Conservation (phyloP, 2,888 invertebrate species). For the Tetragonula carbonaria region DNA sequence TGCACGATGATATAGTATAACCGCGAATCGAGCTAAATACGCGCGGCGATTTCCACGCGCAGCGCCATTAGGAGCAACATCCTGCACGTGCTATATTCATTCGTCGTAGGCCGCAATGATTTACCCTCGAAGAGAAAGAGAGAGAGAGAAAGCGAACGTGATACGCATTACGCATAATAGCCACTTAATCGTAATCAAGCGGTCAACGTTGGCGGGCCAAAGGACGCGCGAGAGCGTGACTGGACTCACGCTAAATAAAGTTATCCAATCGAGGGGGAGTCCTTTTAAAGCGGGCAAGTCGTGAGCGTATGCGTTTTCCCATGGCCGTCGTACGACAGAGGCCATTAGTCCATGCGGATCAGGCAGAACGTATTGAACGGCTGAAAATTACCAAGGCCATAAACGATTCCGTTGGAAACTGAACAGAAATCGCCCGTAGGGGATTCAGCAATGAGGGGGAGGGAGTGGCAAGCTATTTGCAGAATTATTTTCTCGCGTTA, state of each 20-base stretch:
- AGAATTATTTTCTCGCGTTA: constrained; percentile 56
- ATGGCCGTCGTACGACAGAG: constrained; percentile 43
- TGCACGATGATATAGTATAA: background rate
- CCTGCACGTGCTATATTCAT: constrained; percentile 13
- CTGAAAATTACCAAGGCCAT: constrained; percentile 61
- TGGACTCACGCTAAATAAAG: constrained; percentile 58
- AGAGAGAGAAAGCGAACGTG: background rate
- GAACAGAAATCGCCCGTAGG: constrained; percentile 60
- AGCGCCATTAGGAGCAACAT: background rate
- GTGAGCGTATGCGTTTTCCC: constrained; percentile 43
- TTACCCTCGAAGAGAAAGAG: background rate
- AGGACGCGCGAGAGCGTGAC: background rate
- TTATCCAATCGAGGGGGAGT: constrained; percentile 43
- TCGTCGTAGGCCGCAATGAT: constrained; percentile 22
- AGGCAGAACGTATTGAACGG: constrained; percentile 45
- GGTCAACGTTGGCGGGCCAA: constrained; percentile 58
- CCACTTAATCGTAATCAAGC: constrained; percentile 63
- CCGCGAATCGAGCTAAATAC: background rate
- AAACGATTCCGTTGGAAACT: constrained; percentile 61
- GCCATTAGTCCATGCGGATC: constrained; percentile 60
- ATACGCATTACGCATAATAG: constrained; percentile 58
- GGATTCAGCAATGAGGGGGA: constrained; percentile 30
- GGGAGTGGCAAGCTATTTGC: background rate
- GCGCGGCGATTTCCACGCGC: constrained; percentile 13
- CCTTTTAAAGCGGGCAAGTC: constrained; percentile 50